These are phyloP conservation scores for Chondrilla cf. caribensis DNA, from an alignment of 37 sponge, comb jelly and placozoan genomes.

Conservation along the genomic window DNA sequence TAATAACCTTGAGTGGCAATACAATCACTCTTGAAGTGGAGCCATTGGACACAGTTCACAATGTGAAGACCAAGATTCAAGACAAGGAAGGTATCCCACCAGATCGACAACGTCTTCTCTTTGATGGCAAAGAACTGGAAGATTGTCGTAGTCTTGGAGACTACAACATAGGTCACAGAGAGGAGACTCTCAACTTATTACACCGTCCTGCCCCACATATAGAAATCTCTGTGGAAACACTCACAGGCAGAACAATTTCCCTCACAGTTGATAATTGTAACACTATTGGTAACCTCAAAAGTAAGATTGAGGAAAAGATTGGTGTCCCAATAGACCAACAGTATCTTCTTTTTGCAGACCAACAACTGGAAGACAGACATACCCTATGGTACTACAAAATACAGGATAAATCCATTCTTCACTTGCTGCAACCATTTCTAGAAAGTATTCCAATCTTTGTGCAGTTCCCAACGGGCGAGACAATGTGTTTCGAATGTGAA, in stretches of 20 bases:
- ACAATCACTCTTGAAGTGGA: not conserved
- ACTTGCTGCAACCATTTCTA: not conserved
- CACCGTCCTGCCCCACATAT: no score
- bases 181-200: constrained; percentile 46
- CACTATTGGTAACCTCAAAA: not conserved
- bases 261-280: no score
- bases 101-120: not conserved
- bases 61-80: not conserved
- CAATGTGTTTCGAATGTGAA: constrained; percentile 94
- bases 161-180: constrained; percentile 73
- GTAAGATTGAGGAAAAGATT: not conserved
- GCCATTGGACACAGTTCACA: not conserved
- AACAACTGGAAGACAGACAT: not conserved
- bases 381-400: not conserved
- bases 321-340: not conserved
- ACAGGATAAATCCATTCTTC: not conserved
- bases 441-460: constrained; percentile 96
- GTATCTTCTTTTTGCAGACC: not conserved
- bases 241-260: no score
- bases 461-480: constrained; percentile 94
- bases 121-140: not conserved
- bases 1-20: not conserved
- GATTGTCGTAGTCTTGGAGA: not conserved
- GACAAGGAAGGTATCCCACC: not conserved
- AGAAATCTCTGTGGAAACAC: no score